phyloP scores from a whole-genome alignment of 2,888 invertebrate genomes.

The Athripsodes cinereus region DNA sequence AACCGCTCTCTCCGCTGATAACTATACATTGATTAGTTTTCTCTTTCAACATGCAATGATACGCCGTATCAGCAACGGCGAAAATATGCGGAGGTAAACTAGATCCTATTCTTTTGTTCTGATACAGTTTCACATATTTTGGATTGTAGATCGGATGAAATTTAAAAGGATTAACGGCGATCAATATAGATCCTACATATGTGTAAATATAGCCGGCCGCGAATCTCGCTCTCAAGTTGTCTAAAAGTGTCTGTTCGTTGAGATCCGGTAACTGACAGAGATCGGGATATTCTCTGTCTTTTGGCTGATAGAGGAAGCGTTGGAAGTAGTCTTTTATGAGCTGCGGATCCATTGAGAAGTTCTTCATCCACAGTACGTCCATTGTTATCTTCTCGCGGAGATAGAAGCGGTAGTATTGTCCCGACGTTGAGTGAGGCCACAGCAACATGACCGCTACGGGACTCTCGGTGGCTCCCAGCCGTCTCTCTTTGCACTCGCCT shows the following conservation, averaged over 20 bases:
- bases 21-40: constrained; percentile 88
- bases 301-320: constrained; percentile 84
- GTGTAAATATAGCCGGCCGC: constrained; percentile 92
- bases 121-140: constrained; percentile 93
- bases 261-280: constrained; percentile 92
- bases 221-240: constrained; percentile 85
- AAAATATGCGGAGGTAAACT: constrained; percentile 95
- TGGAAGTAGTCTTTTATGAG: constrained; percentile 89
- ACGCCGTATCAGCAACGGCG: constrained; percentile 91
- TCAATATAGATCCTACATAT: constrained; percentile 91
- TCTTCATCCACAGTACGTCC: constrained; percentile 81
- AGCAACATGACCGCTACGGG: constrained; percentile 78
- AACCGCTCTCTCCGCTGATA: constrained; percentile 91
- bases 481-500: constrained; percentile 86
- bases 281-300: constrained; percentile 92
- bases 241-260: constrained; percentile 87
- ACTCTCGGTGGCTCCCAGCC: constrained; percentile 74
- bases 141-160: constrained; percentile 98
- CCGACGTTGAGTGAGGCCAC: constrained; percentile 66
- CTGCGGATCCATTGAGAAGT: constrained; percentile 85
- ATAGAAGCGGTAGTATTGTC: constrained; percentile 64
- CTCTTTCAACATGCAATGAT: constrained; percentile 89
- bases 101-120: constrained; percentile 83
- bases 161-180: constrained; percentile 90
- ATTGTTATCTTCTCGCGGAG: constrained; percentile 73